Percentiles rank a stretch among this genome's conserved stretches.
Conservation (phyloP, 2,797 vertebrate genomes). For the Gallinago solitaria region DNA sequence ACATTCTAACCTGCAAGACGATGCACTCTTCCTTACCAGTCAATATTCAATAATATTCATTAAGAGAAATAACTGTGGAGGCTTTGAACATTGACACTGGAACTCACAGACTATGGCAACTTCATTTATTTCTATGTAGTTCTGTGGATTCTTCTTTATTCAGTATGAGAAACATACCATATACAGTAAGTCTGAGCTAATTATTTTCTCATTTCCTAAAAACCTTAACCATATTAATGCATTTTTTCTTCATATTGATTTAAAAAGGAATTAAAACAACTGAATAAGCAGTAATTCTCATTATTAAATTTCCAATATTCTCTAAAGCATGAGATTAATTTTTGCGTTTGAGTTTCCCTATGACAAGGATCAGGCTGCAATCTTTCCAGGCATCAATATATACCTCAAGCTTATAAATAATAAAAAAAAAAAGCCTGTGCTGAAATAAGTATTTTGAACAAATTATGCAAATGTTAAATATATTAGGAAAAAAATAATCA, state of each 20-base stretch:
- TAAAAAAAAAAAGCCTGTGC: not conserved
- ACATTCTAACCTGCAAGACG: not conserved
- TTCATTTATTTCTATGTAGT: not conserved
- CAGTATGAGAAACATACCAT: accelerated
- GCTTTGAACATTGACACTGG: not conserved
- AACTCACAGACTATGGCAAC: not conserved
- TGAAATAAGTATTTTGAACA: not conserved
- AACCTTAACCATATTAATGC: not conserved
- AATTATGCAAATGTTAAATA: not conserved
- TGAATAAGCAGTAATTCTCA: not conserved
- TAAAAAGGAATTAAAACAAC: not conserved
- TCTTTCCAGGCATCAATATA: not conserved
- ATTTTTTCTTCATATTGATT: not conserved
- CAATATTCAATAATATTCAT: not conserved
- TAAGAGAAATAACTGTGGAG: not conserved
- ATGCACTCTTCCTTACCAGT: not conserved
- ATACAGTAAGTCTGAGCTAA: not conserved
- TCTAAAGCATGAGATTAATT: not conserved
- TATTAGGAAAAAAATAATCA: not conserved
- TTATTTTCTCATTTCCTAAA: not conserved
- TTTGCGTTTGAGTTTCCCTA: not conserved
- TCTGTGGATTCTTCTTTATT: not conserved
- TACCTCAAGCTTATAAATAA: not conserved
- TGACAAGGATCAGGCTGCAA: not conserved
- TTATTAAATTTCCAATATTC: not conserved